These are phyloP conservation scores for Lepidurus couesii DNA, from an alignment of 1,140 invertebrate species.

Conservation along the genomic window DNA sequence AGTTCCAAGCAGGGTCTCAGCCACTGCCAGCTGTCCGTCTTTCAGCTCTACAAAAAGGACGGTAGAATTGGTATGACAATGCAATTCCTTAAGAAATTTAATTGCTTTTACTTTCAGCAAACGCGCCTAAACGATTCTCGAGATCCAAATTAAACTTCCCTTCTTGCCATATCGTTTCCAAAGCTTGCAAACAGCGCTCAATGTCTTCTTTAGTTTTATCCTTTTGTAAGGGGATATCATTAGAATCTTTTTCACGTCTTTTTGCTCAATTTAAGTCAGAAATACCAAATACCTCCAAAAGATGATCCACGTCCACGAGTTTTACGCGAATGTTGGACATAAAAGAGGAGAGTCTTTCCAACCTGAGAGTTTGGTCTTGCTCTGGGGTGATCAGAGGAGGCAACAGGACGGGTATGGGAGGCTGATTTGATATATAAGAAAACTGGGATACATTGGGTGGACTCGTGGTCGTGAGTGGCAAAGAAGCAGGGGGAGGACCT, in stretches of 20 bases:
- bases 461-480: neutral
- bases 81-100: too few species aligned
- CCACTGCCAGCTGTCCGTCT: neutral
- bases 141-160: neutral
- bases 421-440: neutral
- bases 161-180: neutral
- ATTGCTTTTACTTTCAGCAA: neutral
- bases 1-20: neutral
- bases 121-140: neutral
- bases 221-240: neutral
- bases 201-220: neutral
- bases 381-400: neutral
- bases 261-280: neutral
- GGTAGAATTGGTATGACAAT: too few species aligned
- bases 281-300: slow-evolving; percentile 3
- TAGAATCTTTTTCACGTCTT: neutral
- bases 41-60: neutral
- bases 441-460: neutral
- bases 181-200: neutral
- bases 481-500: neutral
- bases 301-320: slow-evolving; percentile 18
- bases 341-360: neutral
- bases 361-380: neutral
- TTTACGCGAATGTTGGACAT: slow-evolving; percentile 11
- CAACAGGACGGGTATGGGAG: neutral